These are phyloP conservation scores for Melanostigma gelatinosum DNA, from an alignment of 2,113 vertebrate species.

Conservation along the genomic window DNA sequence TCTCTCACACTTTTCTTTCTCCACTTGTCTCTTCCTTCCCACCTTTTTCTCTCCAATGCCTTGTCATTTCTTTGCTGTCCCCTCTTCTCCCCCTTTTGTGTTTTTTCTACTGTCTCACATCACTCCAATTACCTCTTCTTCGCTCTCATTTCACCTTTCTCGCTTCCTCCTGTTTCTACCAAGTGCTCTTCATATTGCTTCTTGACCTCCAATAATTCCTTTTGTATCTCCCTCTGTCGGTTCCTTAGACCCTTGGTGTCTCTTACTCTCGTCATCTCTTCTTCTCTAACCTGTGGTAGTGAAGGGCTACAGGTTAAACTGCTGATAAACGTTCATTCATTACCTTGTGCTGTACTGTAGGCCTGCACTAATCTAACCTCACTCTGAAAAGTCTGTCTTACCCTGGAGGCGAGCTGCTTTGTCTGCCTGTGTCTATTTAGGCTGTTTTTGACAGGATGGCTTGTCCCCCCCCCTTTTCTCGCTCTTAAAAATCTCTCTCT, in stretches of 20 bases:
- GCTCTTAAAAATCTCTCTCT: conserved; percentile 37
- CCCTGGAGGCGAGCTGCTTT: conserved; percentile 62
- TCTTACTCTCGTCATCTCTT: conserved; percentile 1
- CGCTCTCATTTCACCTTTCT: not conserved
- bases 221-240: not conserved
- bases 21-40: not conserved
- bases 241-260: conserved; percentile 6
- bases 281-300: conserved; percentile 31
- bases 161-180: not conserved
- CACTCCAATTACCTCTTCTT: not conserved
- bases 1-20: not conserved
- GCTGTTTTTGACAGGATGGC: conserved; percentile 67
- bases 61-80: not conserved
- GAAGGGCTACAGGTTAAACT: conserved; percentile 50
- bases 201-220: not conserved
- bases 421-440: conserved; percentile 63
- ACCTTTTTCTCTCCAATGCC: not conserved
- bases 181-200: not conserved
- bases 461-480: conserved; percentile 26
- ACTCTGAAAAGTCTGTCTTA: conserved; percentile 40
- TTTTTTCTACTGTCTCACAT: not conserved
- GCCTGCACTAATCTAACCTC: conserved; percentile 59
- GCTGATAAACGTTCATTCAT: conserved; percentile 50
- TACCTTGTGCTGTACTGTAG: conserved; percentile 28
- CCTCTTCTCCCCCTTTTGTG: not conserved